A percentile compares a stretch with the other conserved stretches of the same genome.
Evolutionary conservation across 2,797 vertebrate species (phyloP).

Genomic region (Leptoclinus maculatus): DNA sequence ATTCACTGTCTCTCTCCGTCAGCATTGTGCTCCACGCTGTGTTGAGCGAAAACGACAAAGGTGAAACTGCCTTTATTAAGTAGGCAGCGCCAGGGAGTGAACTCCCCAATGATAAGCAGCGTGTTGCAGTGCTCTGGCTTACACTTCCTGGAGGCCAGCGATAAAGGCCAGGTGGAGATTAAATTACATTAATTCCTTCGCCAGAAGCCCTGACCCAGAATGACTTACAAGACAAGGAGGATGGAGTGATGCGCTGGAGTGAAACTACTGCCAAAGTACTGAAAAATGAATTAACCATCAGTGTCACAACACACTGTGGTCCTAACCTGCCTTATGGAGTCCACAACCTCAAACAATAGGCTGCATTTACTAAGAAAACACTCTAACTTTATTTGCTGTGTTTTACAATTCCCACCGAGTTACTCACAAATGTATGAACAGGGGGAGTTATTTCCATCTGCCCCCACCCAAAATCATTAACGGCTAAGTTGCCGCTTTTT

Average conservation of each 20-base stretch:
- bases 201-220: constrained; percentile 75
- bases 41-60: constrained; percentile 58
- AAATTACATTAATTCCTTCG: constrained; percentile 77
- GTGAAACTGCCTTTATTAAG: constrained; percentile 71
- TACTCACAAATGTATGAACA: background rate
- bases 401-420: constrained; percentile 3
- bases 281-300: constrained; percentile 65
- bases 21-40: constrained; percentile 29
- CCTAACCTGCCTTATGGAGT: constrained; percentile 25
- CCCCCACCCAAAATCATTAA: background rate
- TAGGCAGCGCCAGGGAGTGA: constrained; percentile 64
- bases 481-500: constrained; percentile 18
- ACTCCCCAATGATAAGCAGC: constrained; percentile 72
- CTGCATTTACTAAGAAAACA: background rate
- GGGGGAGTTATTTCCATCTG: background rate
- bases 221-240: constrained; percentile 76
- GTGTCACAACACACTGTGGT: constrained; percentile 38
- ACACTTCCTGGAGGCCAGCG: constrained; percentile 69
- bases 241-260: constrained; percentile 57
- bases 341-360: constrained; percentile 20
- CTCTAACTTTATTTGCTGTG: background rate
- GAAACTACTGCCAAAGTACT: constrained; percentile 68
- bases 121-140: constrained; percentile 68
- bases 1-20: constrained; percentile 58
- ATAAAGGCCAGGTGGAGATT: constrained; percentile 81